Conservation (phyloP, 2,113 vertebrate species). For the Chauna torquata region DNA sequence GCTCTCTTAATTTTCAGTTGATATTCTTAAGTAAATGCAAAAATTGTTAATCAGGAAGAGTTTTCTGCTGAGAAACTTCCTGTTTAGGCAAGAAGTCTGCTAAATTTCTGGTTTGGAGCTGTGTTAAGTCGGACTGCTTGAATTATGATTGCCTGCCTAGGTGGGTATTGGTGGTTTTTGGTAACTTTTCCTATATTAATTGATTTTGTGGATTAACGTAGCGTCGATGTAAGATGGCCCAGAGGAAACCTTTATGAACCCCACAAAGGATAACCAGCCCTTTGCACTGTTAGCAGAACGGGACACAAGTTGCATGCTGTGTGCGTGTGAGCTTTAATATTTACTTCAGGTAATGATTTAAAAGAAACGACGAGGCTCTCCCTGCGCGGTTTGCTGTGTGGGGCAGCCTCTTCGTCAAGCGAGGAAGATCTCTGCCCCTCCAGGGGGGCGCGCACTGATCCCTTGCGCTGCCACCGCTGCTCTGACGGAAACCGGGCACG, state of each 20-base stretch:
- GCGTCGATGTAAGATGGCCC: neutral
- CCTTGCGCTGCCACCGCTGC: fast-evolving
- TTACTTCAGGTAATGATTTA: neutral
- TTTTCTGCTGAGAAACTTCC: neutral
- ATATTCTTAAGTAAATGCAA: neutral
- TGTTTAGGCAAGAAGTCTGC: neutral
- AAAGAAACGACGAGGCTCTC: fast-evolving
- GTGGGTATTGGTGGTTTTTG: neutral
- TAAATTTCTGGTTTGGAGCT: neutral
- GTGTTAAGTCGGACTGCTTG: neutral
- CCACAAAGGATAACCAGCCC: fast-evolving
- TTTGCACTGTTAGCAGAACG: fast-evolving
- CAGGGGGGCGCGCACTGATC: neutral
- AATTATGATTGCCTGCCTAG: neutral
- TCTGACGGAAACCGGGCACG: neutral
- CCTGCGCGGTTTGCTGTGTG: fast-evolving
- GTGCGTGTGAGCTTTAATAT: fast-evolving
- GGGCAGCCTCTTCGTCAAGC: fast-evolving
- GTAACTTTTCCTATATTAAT: neutral
- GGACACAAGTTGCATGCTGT: fast-evolving
- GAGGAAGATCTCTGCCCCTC: too few species aligned
- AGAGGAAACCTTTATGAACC: neutral
- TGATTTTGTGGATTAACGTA: neutral
- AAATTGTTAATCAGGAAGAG: neutral
- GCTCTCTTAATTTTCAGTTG: fast-evolving